Percentiles rank a stretch among this genome's conserved stretches.
These are phyloP conservation scores for Vanessa cardui DNA, from an alignment of 2,888 invertebrate species.

Conservation along the genomic window DNA sequence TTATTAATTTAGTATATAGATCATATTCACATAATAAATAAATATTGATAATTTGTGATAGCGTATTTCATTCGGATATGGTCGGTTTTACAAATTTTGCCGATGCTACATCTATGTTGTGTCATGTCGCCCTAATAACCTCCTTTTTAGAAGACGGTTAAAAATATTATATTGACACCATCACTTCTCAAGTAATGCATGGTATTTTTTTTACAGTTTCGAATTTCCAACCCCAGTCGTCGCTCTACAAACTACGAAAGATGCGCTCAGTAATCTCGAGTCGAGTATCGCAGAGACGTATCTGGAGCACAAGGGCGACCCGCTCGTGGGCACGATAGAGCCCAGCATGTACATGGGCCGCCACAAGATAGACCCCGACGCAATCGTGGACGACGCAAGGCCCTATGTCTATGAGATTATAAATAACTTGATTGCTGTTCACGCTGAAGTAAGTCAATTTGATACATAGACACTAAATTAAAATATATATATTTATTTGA, in stretches of 20 bases:
- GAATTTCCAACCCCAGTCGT: conserved; percentile 89
- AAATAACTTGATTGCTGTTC: conserved; percentile 90
- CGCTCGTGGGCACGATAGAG: conserved; percentile 97
- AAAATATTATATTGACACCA: neutral
- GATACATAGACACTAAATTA: too few relatives aligned
- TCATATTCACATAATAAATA: too few relatives aligned
- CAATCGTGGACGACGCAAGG: conserved; percentile 88
- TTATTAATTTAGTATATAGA: too few relatives aligned
- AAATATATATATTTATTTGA: too few relatives aligned
- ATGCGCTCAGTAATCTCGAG: conserved; percentile 84
- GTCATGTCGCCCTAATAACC: too few relatives aligned
- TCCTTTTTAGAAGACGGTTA: too few relatives aligned
- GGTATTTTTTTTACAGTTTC: conserved; percentile 63
- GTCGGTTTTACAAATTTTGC: too few relatives aligned
- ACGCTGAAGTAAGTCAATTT: conserved; percentile 84
- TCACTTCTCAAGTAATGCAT: neutral
- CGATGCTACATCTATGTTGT: too few relatives aligned
- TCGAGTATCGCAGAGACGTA: conserved; percentile 89
- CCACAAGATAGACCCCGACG: conserved; percentile 92
- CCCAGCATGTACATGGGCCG: conserved; percentile 97
- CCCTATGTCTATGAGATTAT: conserved; percentile 95
- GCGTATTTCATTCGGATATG: too few relatives aligned
- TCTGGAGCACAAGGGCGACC: conserved; percentile 95
- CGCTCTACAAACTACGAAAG: conserved; percentile 87
- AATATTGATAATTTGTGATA: too few relatives aligned